These are phyloP conservation scores for Lepus europaeus DNA, from an alignment of 2,113 vertebrate genomes.

Conservation along the genomic window DNA sequence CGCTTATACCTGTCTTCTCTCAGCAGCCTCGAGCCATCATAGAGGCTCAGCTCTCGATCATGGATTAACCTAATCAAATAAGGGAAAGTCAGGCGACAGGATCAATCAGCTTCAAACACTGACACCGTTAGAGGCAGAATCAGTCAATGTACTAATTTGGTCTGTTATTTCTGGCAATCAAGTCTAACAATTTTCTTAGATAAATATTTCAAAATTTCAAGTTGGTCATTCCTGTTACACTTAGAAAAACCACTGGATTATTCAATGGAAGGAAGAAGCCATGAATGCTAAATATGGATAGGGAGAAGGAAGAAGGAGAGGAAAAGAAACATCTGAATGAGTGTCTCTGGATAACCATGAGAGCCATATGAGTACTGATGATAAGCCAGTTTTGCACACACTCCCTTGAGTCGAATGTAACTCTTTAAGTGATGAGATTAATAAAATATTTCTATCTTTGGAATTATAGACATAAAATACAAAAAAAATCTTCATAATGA, in stretches of 20 bases:
- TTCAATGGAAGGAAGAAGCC: not conserved
- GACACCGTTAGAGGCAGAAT: not conserved
- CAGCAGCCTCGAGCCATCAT: constrained; percentile 94
- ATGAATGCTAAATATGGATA: not conserved
- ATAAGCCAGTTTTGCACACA: not conserved
- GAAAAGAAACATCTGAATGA: not conserved
- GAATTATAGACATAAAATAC: constrained; percentile 17
- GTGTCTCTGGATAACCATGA: not conserved
- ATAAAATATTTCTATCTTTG: constrained; percentile 24
- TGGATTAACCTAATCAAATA: constrained; percentile 92
- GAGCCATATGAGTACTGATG: not conserved
- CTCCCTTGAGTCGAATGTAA: not conserved
- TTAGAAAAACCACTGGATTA: not conserved
- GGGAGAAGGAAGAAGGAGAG: not conserved
- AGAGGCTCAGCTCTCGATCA: constrained; percentile 96
- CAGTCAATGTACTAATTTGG: not conserved
- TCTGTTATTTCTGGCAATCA: not conserved
- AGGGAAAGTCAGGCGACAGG: not conserved
- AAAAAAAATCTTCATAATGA: constrained; percentile 21
- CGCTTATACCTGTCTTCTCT: constrained; percentile 94
- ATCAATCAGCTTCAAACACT: not conserved
- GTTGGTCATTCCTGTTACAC: not conserved
- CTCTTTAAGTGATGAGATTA: not conserved
- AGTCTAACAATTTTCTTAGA: constrained; percentile 5
- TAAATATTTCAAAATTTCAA: not conserved